phyloP scores from a whole-genome alignment of 2,797 vertebrate species.

The Neosilurus mollespiculum region DNA sequence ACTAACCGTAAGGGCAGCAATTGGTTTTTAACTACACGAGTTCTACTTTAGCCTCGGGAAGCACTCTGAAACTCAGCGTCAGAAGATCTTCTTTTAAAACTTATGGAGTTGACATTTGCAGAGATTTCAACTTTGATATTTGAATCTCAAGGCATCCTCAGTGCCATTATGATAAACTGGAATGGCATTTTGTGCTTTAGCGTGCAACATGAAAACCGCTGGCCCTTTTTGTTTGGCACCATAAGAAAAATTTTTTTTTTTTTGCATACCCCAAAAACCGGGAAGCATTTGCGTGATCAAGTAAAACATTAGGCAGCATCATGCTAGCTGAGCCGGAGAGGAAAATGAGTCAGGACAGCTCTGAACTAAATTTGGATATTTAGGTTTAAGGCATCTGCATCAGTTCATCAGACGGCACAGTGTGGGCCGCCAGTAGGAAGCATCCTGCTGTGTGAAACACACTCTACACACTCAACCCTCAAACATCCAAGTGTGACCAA shows the following conservation, averaged over 20 bases:
- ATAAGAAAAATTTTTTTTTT: too few species aligned
- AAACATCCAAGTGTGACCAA: constrained; percentile 15
- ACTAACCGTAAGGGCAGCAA: background rate
- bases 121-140: background rate
- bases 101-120: constrained; percentile 25
- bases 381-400: constrained; percentile 42
- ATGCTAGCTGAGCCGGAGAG: background rate
- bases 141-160: constrained; percentile 18
- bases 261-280: background rate
- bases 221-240: background rate
- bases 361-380: constrained; percentile 6
- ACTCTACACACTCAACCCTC: background rate
- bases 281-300: background rate
- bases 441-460: background rate
- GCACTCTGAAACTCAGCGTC: background rate
- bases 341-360: constrained; percentile 9
- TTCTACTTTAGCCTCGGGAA: background rate
- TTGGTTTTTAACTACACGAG: background rate
- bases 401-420: constrained; percentile 22
- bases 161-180: background rate
- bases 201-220: background rate
- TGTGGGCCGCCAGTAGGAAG: background rate
- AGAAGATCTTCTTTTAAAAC: background rate
- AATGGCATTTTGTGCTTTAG: background rate
- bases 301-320: constrained; percentile 9